Evolutionary conservation across 1,140 invertebrate species (phyloP).

Genomic region (Drosophila bocki): DNA sequence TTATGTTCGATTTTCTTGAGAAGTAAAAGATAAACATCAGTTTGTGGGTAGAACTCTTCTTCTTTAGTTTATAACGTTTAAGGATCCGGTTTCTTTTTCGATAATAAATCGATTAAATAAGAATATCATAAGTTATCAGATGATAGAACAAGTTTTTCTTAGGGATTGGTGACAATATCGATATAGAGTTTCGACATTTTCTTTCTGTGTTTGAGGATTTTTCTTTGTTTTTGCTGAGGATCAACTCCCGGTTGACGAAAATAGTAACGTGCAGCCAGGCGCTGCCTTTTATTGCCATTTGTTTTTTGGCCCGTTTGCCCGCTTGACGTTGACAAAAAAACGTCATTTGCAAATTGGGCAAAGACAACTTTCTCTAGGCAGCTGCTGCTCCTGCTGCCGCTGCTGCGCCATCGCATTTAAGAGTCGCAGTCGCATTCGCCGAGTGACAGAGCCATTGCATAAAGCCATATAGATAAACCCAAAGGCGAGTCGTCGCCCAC

Average conservation of each 20-base stretch:
- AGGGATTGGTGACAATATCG: not conserved
- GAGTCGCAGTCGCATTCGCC: slow-evolving; percentile 58
- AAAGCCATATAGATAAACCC: slow-evolving; percentile 78
- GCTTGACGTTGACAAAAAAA: slow-evolving; percentile 83
- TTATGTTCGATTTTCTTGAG: not conserved
- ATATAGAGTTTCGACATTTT: not conserved
- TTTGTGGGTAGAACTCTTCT: not conserved
- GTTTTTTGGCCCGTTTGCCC: slow-evolving; percentile 55
- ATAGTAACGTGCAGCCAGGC: slow-evolving; percentile 75
- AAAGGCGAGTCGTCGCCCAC: slow-evolving; percentile 71
- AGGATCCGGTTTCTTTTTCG: not conserved
- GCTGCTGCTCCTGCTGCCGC: slow-evolving; percentile 41
- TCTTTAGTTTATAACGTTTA: not conserved
- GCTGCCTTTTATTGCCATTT: slow-evolving; percentile 82
- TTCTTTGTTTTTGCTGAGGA: slow-evolving; percentile 29
- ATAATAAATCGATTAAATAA: not conserved
- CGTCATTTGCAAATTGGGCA: slow-evolving; percentile 84
- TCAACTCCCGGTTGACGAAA: slow-evolving; percentile 72
- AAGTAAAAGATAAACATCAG: not conserved
- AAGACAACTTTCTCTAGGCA: slow-evolving; percentile 83
- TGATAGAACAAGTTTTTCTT: not conserved
- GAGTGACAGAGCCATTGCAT: slow-evolving; percentile 64
- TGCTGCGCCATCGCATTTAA: slow-evolving; percentile 37
- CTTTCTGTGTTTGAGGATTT: slow-evolving; percentile 22
- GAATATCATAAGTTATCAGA: not conserved